Base-by-base conservation (phyloP, 2,797 vertebrate species). In the Orientallactaga sibirica region DNA sequence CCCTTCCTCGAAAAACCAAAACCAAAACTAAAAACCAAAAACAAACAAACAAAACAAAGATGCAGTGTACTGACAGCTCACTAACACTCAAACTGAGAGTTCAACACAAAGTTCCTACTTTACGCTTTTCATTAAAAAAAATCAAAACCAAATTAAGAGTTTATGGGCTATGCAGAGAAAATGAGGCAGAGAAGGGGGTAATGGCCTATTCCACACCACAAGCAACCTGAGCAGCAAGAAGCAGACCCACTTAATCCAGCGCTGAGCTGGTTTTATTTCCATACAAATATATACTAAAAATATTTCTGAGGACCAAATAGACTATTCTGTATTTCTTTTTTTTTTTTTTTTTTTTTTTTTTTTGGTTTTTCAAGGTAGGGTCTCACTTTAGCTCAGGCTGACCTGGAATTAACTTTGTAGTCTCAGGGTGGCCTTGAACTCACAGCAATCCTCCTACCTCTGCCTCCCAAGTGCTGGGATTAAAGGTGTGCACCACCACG, bases 21-120 rank as follows among this genome's bases (percentile, higher is more conserved):
- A 37, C 33, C 33, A 37, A 37, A 37, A 37, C 33, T 2, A 37
- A 37, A 37, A 37, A 37, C 33, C 33, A 37, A 37, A 37, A 37
- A 37, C 33, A 2, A 37, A 37, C 33, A 37, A 37, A 37, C 33
- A 37, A 37, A 37, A 37, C 33, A 37, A 37, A 37, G 33, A 37
- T 68, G 70, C 66, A 77, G 76, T 43, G 19, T 74, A 43, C 18
- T 77, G 41, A 52, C 7, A 76, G 16, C 7, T 71, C 80, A 7
- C 3, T 77, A 41, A 61, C 24, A 24, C 70, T 70, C 62, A 88
- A 66, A 67, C 24, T 24, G 24, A 80, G 61, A 88, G n/a, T 92
- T n/a, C 61, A 88, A 92, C 66, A 76, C 33, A 41, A 64, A 67
- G 48, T 67, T 81, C n/a, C n/a, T 84, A 27, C 58, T 80, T 88